Percentiles rank a stretch among this genome's conserved stretches.
phyloP scores from a whole-genome alignment of 1,140 invertebrate genomes.

The Megathymus violae region DNA sequence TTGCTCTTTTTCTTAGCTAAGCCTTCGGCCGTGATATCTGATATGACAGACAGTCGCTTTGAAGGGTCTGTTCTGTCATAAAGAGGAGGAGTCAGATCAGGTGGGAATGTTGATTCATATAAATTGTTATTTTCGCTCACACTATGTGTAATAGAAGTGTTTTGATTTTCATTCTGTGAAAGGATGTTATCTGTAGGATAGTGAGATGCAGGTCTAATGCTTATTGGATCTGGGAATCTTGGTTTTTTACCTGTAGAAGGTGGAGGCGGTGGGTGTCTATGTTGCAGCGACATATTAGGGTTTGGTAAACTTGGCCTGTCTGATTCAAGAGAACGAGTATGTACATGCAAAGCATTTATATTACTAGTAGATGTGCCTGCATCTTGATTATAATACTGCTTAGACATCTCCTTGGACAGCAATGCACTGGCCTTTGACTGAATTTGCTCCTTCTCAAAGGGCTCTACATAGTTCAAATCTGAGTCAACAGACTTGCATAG shows the following conservation, averaged over 20 bases:
- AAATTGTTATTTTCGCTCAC: conserved; percentile 73
- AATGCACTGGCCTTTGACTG: conserved; percentile 77
- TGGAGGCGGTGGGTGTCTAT: conserved; percentile 71
- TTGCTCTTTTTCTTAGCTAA: conserved; percentile 73
- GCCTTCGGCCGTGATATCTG: conserved; percentile 76
- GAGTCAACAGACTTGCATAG: conserved; percentile 78
- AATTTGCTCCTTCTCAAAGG: conserved; percentile 77
- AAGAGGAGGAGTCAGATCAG: conserved; percentile 49
- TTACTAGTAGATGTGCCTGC: conserved; percentile 53
- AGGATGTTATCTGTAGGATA: conserved; percentile 67
- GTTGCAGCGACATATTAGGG: conserved; percentile 50
- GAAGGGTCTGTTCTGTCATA: conserved; percentile 56
- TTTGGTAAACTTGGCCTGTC: conserved; percentile 46
- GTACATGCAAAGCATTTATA: conserved; percentile 54
- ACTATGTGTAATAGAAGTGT: conserved; percentile 58
- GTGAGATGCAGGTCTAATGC: conserved; percentile 75
- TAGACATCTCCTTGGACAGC: conserved; percentile 68
- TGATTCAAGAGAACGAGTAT: conserved; percentile 55
- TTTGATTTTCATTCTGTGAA: conserved; percentile 40
- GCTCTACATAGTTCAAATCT: conserved; percentile 78
- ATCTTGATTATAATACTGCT: conserved; percentile 64
- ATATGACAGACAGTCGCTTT: conserved; percentile 74
- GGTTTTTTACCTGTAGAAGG: conserved; percentile 71
- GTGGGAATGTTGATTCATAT: conserved; percentile 62
- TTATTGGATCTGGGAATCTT: conserved; percentile 74